Evolutionary conservation across 2,113 vertebrate genomes (phyloP).

Genomic region (Calidris pugnax): DNA sequence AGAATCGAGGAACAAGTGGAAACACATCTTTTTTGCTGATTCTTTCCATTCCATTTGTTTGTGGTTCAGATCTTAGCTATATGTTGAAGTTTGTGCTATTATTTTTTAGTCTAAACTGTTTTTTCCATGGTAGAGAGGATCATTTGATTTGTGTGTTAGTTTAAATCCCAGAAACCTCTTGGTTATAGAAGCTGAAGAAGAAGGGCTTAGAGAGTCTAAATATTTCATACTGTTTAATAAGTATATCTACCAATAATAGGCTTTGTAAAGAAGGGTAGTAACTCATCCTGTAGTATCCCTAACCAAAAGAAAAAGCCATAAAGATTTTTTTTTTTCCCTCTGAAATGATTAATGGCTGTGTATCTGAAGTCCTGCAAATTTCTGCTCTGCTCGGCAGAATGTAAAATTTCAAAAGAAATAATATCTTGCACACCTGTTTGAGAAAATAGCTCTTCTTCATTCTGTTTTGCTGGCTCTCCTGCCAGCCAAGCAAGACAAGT

Average conservation of each 20-base stretch:
- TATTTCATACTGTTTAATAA: constrained; percentile 2
- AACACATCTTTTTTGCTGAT: not conserved
- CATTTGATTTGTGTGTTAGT: not conserved
- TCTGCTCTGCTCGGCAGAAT: constrained; percentile 25
- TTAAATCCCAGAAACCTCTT: not conserved
- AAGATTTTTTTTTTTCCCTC: not conserved
- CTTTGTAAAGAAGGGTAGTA: not conserved
- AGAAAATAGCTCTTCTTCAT: not conserved
- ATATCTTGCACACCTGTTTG: not conserved
- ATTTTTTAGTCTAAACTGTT: not conserved
- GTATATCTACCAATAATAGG: not conserved
- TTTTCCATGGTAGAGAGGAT: not conserved
- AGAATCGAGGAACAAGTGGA: not conserved
- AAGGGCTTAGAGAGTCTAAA: not conserved
- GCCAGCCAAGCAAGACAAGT: constrained; percentile 20
- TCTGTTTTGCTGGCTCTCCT: constrained; percentile 29
- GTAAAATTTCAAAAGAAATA: not conserved
- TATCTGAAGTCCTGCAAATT: not conserved
- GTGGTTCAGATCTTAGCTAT: not conserved
- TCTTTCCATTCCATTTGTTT: not conserved
- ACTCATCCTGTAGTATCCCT: not conserved
- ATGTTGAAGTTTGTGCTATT: not conserved
- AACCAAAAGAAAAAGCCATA: constrained; percentile 33
- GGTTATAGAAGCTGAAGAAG: not conserved
- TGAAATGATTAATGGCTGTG: not conserved